Evolutionary conservation across 1,140 invertebrate genomes (phyloP), one percentile per base, ranked within the genome.

Genomic region (Armadillidium nasatum): DNA sequence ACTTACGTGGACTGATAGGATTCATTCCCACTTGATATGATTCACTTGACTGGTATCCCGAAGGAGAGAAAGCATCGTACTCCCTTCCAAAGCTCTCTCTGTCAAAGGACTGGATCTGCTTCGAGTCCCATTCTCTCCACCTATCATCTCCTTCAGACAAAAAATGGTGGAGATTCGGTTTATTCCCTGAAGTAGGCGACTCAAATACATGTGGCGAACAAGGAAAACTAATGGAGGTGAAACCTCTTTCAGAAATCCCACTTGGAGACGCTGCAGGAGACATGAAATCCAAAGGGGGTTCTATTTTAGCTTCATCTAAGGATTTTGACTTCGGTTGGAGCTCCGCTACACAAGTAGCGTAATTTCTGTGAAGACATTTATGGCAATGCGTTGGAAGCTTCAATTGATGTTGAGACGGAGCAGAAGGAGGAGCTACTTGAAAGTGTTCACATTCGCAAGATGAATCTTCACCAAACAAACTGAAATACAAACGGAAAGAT

Each of bases 121-220:
- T 13, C 50, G 11, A 4, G 11, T 60, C 50, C 50, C 50, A 60
- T 13, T 60, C 50, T 19, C 50, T 60, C 50, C 50, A 60, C 50
- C 19, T 13, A 13, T 60, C 50, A 60, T 60, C 50, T 60, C 50
- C 50, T 60, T 60, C 50, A 60, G 50, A 60, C 19, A 60, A 60
- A 19, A 60, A 60, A 19, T 60, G 50, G 50, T 60, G 50, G 11
- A 60, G 50, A 19, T 60, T 13, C 11, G 50, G 50, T 19, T 19
- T 60, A 19, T 60, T 60, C 3, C 11, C 50, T 3, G 50, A 60
- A 1, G 50, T 15, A 19, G 50, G 50, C 11, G 50, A 60, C 50
- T 60, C 50, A 19, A 60, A 60, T 60, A 60, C 50, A 19, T 60
- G 50, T 15, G 50, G 50, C 4, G 50, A 60, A 60, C 50, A 60